Evolutionary conservation across 2,888 invertebrate genomes (phyloP), one percentile per base, ranked within the genome.

Genomic region (Phyto melanocephala): DNA sequence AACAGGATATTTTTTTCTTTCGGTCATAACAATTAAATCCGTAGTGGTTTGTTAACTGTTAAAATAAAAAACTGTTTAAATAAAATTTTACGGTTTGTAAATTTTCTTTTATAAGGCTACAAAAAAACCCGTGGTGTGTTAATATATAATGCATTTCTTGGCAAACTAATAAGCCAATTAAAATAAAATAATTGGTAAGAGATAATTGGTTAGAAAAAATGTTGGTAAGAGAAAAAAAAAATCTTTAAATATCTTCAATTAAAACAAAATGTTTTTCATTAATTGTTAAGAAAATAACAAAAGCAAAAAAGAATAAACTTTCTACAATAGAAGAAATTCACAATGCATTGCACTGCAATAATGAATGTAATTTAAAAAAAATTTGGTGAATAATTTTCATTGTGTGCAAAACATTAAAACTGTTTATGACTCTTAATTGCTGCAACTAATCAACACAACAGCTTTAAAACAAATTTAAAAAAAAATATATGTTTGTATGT

Each of bases 131-230:
- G 15, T 45, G 17, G 54, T 15, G 24, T 17, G 33, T n/a, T 50
- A 15, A 68, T 72, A 72, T 68, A 10, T 40, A 63, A 63, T 62
- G 56, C 54, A 68, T 71, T 67, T 68, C 58, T 75, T 65, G 20
- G 70, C 62, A 56, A 42, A 50, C 77, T 77, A 72, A 58, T 62
- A 78, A 65, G 54, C 70, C 68, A 82, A 78, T 82, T 78, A 82
- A 78, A 82, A 52, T 11, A 1, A 63, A 70, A 78, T 78, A 75
- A 78, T 78, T 74, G 74, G 10, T 47, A 45, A 74, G n/a, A 63
- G 65, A 78, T 78, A 75, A 78, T 78, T 74, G 74, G 10, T 47
- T 45, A 74, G 52, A 80, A 74, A 17, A 67, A 56, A 60, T 45
- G 28, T 28, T 28, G n/a, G 35, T 52, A 24, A 54, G 33, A 65